A percentile compares a stretch with the other conserved stretches of the same genome.
These are phyloP conservation scores for Dendroctonus ponderosae DNA, from an alignment of 1,140 invertebrate species.

Conservation along the genomic window DNA sequence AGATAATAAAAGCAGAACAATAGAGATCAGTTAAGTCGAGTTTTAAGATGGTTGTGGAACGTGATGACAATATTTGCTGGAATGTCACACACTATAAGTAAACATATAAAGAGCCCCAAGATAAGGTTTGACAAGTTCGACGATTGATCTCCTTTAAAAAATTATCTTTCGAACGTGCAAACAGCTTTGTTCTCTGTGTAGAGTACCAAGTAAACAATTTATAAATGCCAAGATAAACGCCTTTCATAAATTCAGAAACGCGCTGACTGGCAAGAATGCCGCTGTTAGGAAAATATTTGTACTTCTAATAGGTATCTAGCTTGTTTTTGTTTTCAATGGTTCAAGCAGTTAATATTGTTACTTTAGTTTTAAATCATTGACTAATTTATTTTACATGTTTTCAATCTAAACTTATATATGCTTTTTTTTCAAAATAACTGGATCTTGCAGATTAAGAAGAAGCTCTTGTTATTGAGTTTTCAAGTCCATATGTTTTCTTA, in stretches of 20 bases:
- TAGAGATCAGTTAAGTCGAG: too few relatives aligned
- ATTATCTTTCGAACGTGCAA: conserved; percentile 19
- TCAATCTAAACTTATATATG: too few relatives aligned
- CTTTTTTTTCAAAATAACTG: too few relatives aligned
- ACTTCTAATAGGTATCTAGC: conserved; percentile 21
- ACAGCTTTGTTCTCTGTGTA: conserved; percentile 20
- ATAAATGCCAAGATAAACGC: conserved; percentile 30
- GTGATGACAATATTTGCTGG: too few relatives aligned
- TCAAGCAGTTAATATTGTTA: conserved; percentile 17
- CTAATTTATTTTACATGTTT: conserved; percentile 8
- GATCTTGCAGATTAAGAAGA: too few relatives aligned
- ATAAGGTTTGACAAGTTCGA: conserved; percentile 23
- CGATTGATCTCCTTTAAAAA: conserved; percentile 24
- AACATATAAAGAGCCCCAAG: conserved; percentile 12
- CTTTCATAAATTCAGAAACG: conserved; percentile 27
- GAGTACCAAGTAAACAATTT: conserved; percentile 25
- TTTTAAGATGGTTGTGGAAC: too few relatives aligned
- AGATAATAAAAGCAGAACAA: too few relatives aligned
- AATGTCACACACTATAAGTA: not conserved
- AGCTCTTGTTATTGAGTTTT: too few relatives aligned
- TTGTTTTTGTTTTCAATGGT: conserved; percentile 23
- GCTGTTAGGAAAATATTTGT: conserved; percentile 26
- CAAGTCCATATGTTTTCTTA: too few relatives aligned
- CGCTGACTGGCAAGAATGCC: conserved; percentile 27
- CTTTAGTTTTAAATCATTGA: conserved; percentile 7